Conservation (phyloP, 2,888 invertebrate genomes). For the Cataglyphis cursor region DNA sequence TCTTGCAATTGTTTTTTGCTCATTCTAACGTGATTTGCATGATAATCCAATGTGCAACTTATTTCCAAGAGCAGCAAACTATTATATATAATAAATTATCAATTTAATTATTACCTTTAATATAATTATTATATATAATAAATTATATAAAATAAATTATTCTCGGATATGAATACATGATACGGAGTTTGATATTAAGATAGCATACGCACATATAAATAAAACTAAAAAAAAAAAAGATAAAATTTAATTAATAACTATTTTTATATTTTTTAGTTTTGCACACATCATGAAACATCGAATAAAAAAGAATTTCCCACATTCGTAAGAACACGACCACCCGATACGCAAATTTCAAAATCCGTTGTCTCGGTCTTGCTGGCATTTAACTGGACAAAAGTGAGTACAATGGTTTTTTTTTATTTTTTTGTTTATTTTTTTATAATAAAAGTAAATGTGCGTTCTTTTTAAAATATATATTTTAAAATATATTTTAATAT, state of each 20-base stretch:
- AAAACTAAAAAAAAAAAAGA: neutral
- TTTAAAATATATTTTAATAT: conserved; percentile 29
- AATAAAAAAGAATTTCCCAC: conserved; percentile 96
- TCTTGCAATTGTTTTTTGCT: conserved; percentile 66
- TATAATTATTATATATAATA: too few relatives aligned
- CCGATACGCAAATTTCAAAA: conserved; percentile 97
- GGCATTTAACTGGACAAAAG: conserved; percentile 96
- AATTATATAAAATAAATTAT: conserved; percentile 43
- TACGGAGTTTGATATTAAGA: conserved; percentile 54
- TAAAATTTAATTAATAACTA: neutral
- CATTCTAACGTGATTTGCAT: conserved; percentile 61
- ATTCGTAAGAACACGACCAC: conserved; percentile 96
- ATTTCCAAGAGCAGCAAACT: conserved; percentile 48
- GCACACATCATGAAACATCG: conserved; percentile 95
- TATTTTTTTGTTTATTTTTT: neutral
- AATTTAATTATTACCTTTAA: too few relatives aligned
- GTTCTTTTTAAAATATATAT: neutral
- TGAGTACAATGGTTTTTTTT: conserved; percentile 85
- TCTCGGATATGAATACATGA: conserved; percentile 66
- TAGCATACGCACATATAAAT: neutral
- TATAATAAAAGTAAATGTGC: neutral
- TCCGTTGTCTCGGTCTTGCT: conserved; percentile 95
- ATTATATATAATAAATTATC: conserved; percentile 63
- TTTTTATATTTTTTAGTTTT: conserved; percentile 90
- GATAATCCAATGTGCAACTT: conserved; percentile 63